Evolutionary conservation across 2,888 invertebrate genomes (phyloP).

Genomic region (Andrena marginata): DNA sequence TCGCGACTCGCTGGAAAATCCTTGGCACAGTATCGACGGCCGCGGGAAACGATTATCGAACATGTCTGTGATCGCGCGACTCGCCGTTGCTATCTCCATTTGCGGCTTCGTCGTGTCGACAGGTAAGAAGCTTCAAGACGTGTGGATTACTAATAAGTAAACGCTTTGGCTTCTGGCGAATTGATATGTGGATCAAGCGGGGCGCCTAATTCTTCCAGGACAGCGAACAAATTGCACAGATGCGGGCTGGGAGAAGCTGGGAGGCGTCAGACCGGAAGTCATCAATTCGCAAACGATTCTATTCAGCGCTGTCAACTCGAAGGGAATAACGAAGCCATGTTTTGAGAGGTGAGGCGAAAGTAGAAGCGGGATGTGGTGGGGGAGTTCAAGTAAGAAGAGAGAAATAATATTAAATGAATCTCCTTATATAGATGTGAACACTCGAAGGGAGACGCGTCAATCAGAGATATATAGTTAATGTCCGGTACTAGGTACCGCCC

Average conservation of each 20-base stretch:
- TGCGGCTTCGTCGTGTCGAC: slow-evolving; percentile 30
- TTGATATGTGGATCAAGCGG: no score
- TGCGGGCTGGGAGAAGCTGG: slow-evolving; percentile 80
- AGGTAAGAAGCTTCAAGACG: slow-evolving; percentile 14
- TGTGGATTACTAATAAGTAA: not conserved
- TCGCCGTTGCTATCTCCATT: slow-evolving; percentile 32
- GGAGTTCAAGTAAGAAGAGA: no score
- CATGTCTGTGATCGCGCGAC: slow-evolving; percentile 27
- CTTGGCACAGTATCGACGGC: slow-evolving; percentile 53
- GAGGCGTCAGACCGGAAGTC: slow-evolving; percentile 78
- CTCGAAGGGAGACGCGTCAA: not conserved
- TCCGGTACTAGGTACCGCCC: not conserved
- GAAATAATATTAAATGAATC: no score
- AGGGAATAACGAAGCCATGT: slow-evolving; percentile 79
- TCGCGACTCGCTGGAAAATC: slow-evolving; percentile 34
- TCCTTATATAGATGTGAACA: no score
- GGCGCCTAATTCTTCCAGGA: slow-evolving; percentile 61
- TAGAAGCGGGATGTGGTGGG: no score
- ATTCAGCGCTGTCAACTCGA: slow-evolving; percentile 75
- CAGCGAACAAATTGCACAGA: slow-evolving; percentile 67
- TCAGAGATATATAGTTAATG: not conserved
- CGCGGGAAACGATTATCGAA: not conserved
- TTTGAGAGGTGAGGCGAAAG: slow-evolving; percentile 75
- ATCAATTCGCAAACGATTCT: slow-evolving; percentile 66
- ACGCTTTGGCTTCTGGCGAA: no score